Evolutionary conservation across 2,113 vertebrate genomes (phyloP), one percentile per base, ranked within the genome.

Genomic region (Bothrops jararaca): DNA sequence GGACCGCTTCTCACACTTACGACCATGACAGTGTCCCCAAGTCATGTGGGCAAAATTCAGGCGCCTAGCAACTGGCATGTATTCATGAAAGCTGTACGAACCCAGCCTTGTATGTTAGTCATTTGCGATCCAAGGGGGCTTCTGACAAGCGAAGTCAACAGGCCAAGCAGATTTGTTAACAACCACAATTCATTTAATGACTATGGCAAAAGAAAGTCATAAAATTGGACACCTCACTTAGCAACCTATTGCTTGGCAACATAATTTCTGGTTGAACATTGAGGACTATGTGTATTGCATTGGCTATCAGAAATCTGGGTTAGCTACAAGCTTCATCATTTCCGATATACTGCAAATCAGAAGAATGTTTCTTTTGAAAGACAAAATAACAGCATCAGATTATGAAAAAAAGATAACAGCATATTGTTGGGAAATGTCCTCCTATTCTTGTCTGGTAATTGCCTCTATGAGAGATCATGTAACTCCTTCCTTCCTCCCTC

Each of bases 401-500:
- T 20, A n/a, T 0, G 89, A 26, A 95, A 64, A 18, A 18, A 60
- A 20, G 74, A 42, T 22, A 80, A 45, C 86, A 64, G 18, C 39
- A 18, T 48, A 29, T 3, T 6, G 60, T 4, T 93, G 60, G 85
- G 34, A 94, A 45, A 93, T 26, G 11, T 20, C 34, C 53, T 56
- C 0, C 85, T 58, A 74, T 60, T 89, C 88, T 88, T 0, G 0
- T 15, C 20, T 88, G 91, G 88, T 93, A 74, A 53, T 50, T 94
- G 13, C 86, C 18, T 90, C 88, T 48, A 86, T 34, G 56, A 92
- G 93, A 91, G n/a, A 53, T 29, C 58, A 56, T 4, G n/a, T 52
- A 89, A 93, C 92, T 91, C 85, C 92, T 29, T 64, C 42, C 5
- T 23, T 91, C 64, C 54, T 80, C 53, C 54, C 74, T 93, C 24